These are phyloP conservation scores for Pseudomyrmex dendroicus DNA, from an alignment of 1,140 invertebrate species.

Conservation along the genomic window DNA sequence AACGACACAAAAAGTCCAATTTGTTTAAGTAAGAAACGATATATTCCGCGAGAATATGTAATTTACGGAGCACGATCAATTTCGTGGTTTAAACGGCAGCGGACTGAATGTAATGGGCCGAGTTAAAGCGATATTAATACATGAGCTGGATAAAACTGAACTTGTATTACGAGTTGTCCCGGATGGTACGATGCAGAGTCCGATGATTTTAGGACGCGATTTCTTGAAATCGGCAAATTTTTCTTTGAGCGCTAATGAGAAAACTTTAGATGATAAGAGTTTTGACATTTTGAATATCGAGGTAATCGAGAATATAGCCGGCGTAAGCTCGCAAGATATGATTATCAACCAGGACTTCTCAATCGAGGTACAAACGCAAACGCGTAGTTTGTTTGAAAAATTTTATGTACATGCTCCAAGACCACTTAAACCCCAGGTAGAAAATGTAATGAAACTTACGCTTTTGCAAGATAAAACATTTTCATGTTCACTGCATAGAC, in stretches of 20 bases:
- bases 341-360: not conserved
- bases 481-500: conserved; percentile 69
- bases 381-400: not conserved
- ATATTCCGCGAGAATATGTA: not conserved
- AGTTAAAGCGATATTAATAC: not conserved
- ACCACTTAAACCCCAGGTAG: conserved; percentile 16
- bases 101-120: not conserved
- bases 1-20: not conserved
- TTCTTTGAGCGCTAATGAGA: not conserved
- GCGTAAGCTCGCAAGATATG: not conserved
- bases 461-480: conserved; percentile 74
- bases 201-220: conserved; percentile 5
- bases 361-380: too few species aligned
- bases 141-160: not conserved
- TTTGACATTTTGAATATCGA: not conserved
- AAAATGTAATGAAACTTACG: conserved; percentile 55
- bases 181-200: not conserved
- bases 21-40: not conserved
- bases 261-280: too few species aligned
- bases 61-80: not conserved
- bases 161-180: not conserved
- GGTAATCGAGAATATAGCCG: rapidly evolving
- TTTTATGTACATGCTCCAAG: conserved; percentile 21
- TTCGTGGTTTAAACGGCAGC: not conserved
- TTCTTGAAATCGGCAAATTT: not conserved